A percentile compares a stretch with the other conserved stretches of the same genome.
phyloP scores from a whole-genome alignment of 1,140 invertebrate species.

The Hormaphis cornu region DNA sequence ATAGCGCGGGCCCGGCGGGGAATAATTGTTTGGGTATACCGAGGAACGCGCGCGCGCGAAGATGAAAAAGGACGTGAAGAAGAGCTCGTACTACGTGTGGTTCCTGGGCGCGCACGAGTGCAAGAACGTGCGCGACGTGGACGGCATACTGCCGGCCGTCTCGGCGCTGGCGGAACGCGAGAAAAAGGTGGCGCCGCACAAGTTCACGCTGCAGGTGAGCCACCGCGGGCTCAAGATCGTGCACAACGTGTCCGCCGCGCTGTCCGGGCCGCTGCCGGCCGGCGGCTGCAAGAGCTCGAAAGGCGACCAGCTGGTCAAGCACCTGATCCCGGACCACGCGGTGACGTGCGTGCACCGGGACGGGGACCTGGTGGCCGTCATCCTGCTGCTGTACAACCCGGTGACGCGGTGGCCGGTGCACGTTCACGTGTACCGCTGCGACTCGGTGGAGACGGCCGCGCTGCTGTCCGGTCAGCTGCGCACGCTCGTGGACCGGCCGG shows the following conservation, averaged over 20 bases:
- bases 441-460: slow-evolving; percentile 83
- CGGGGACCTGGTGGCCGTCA: slow-evolving; percentile 83
- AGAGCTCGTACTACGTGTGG: slow-evolving; percentile 95
- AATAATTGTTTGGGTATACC: too few species aligned
- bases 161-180: slow-evolving; percentile 73
- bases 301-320: slow-evolving; percentile 68
- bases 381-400: slow-evolving; percentile 81
- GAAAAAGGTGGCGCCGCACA: slow-evolving; percentile 77
- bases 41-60: too few species aligned
- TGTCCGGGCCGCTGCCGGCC: slow-evolving; percentile 39
- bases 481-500: slow-evolving; percentile 68
- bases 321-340: slow-evolving; percentile 88
- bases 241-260: slow-evolving; percentile 52
- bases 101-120: slow-evolving; percentile 93
- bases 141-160: slow-evolving; percentile 73
- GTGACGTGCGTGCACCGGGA: slow-evolving; percentile 78
- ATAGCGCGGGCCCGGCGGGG: too few species aligned
- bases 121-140: slow-evolving; percentile 70
- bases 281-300: slow-evolving; percentile 53
- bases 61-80: slow-evolving; percentile 80
- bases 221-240: slow-evolving; percentile 89
- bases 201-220: slow-evolving; percentile 78
- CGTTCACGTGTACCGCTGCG: slow-evolving; percentile 91
- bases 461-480: slow-evolving; percentile 73
- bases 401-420: slow-evolving; percentile 79